Evolutionary conservation across 2,888 invertebrate genomes (phyloP), one percentile per base, ranked within the genome.

Genomic region (Rhogogaster chlorosoma): DNA sequence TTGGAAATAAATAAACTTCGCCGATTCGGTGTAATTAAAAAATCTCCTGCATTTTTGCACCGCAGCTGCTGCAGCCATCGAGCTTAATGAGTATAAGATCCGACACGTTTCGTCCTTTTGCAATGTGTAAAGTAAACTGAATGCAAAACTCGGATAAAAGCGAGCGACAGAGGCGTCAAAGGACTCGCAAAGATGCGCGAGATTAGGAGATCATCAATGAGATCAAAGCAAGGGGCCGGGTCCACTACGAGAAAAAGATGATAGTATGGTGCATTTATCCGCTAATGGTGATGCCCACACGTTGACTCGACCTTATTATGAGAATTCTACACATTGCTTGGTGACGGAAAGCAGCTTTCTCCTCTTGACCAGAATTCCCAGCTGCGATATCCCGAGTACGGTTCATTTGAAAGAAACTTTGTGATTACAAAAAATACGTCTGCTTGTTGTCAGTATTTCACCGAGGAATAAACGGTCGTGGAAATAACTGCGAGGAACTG

Each of bases 151-250:
- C 22, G 42, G 38, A 73, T 73, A 22, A 42, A 73, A 42, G 38
- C 71, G 38, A 38, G 77, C 49, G 42, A 45, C 53, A 53, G 49
- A 77, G 80, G 80, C 80, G 80, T 70, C 70, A 70, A 83, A 83
- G 70, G 83, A 70, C 45, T 61, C 61, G 80, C 32, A 80, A 80
- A 64, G 80, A 80, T 80, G 64, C 61, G 80, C 12, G 36, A 61
- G 57, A 38, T 36, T 32, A 80, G 64, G 61, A 45, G 57, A 26
- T 80, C 61, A 61, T 80, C 80, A 61, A 80, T 57, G 57, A 80
- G 36, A 80, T 80, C 80, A 80, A 80, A 80, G 80, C 80, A 1
- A 80, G 26, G 38, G 32, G 36, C 77, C 77, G 42, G n/a, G 77
- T 53, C 77, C 53, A 77, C 29, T 53, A 10, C 77, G 49, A 77